Conservation (phyloP, 2,797 vertebrate species). For the Ciconia nigra region DNA sequence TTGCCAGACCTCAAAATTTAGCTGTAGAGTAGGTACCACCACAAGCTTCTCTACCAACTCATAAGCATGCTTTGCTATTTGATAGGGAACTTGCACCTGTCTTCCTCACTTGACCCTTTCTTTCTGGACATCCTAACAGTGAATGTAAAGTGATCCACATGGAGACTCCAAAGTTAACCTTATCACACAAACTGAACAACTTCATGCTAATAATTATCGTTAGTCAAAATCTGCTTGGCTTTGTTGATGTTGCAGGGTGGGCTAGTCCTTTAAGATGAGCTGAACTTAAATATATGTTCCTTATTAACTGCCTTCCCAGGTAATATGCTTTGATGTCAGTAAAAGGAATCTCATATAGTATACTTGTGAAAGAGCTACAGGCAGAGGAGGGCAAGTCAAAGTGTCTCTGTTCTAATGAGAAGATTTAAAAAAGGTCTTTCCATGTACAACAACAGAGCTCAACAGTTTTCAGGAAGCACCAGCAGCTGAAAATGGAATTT, state of each 20-base stretch:
- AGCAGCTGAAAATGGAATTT: not conserved
- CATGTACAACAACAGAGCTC: fast-evolving
- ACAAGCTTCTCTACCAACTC: not conserved
- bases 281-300: not conserved
- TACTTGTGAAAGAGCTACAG: not conserved
- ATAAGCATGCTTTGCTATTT: not conserved
- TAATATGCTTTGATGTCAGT: not conserved
- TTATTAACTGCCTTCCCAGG: not conserved
- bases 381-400: not conserved
- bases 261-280: not conserved
- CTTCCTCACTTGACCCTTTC: not conserved
- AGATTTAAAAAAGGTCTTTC: not conserved
- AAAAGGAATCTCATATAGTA: not conserved
- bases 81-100: fast-evolving
- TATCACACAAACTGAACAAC: not conserved
- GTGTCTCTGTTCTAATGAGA: not conserved
- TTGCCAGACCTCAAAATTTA: not conserved
- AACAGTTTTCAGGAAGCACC: not conserved
- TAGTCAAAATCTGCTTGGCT: not conserved
- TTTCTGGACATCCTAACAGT: not conserved
- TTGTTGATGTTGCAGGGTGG: not conserved
- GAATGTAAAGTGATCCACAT: not conserved
- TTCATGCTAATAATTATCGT: not conserved
- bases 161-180: not conserved
- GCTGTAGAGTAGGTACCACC: not conserved